Conservation (phyloP, 2,113 vertebrate species). For the Entomyzon cyanotis region DNA sequence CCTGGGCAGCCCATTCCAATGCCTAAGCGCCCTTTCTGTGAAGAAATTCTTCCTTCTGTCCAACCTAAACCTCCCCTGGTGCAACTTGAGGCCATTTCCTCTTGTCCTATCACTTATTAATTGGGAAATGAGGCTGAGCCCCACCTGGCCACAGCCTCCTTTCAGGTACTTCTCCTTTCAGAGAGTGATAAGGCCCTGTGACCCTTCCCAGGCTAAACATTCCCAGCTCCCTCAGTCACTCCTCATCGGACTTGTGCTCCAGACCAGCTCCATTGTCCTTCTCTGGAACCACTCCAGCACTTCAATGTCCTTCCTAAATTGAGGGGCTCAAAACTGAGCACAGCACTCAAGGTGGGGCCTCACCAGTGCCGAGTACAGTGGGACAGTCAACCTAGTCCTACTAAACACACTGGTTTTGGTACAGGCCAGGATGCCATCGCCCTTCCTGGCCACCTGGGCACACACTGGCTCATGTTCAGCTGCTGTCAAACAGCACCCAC, state of each 20-base stretch:
- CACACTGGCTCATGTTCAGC: not conserved
- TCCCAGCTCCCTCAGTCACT: not conserved
- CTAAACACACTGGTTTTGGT: too few species aligned
- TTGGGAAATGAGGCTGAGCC: accelerated
- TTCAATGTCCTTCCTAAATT: not conserved
- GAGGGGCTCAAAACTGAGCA: not conserved
- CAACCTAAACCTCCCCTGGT: not conserved
- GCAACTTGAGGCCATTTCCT: not conserved
- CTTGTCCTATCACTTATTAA: not conserved
- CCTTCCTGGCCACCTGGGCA: not conserved
- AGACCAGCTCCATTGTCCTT: not conserved
- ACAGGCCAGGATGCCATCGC: not conserved
- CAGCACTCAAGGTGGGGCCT: too few species aligned
- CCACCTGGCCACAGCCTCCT: not conserved
- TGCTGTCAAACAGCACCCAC: accelerated
- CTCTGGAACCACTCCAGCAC: not conserved
- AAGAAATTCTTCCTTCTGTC: not conserved
- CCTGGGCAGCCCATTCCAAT: not conserved
- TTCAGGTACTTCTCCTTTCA: not conserved
- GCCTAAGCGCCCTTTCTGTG: not conserved
- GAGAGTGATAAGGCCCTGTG: not conserved
- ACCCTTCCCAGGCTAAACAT: not conserved
- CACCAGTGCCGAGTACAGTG: not conserved
- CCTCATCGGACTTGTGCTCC: not conserved
- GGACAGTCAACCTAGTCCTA: not conserved